Percentiles rank a stretch among this genome's conserved stretches.
phyloP scores from a whole-genome alignment of 2,888 invertebrate species.

The Cheilosia grossa region DNA sequence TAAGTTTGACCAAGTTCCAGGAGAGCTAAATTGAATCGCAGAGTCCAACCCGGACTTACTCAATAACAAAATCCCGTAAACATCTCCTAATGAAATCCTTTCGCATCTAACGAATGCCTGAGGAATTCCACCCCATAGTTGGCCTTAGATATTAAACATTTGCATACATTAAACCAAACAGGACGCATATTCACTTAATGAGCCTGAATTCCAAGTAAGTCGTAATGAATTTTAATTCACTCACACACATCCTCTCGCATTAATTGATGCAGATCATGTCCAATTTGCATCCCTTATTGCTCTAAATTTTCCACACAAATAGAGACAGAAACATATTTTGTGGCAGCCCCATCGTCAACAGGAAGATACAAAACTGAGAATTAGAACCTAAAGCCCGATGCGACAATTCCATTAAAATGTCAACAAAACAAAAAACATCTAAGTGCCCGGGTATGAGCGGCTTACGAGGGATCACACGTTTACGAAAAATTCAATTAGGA shows the following conservation, averaged over 20 bases:
- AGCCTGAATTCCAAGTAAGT: conserved; percentile 45
- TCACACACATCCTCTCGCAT: conserved; percentile 20
- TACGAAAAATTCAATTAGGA: conserved; percentile 67
- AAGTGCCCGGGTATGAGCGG: conserved; percentile 42
- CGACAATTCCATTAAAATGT: conserved; percentile 42
- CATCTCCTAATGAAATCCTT: no score
- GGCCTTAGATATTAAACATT: conserved; percentile 32
- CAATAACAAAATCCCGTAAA: no score
- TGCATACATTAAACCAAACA: conserved; percentile 40
- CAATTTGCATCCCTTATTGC: conserved; percentile 43
- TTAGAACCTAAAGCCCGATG: conserved; percentile 21
- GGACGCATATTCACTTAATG: conserved; percentile 42
- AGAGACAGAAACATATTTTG: conserved; percentile 30
- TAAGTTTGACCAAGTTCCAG: no score
- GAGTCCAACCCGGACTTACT: no score
- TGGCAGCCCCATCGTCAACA: conserved; percentile 26
- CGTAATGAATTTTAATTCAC: conserved; percentile 40
- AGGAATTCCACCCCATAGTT: background rate
- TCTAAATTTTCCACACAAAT: conserved; percentile 30
- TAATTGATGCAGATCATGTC: conserved; percentile 56
- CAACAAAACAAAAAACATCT: conserved; percentile 54
- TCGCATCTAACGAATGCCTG: no score
- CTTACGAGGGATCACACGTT: conserved; percentile 65
- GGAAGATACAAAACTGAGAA: conserved; percentile 36
- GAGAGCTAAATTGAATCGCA: no score